phyloP scores from a whole-genome alignment of 2,113 vertebrate genomes.

The Catharus fuscescens region DNA sequence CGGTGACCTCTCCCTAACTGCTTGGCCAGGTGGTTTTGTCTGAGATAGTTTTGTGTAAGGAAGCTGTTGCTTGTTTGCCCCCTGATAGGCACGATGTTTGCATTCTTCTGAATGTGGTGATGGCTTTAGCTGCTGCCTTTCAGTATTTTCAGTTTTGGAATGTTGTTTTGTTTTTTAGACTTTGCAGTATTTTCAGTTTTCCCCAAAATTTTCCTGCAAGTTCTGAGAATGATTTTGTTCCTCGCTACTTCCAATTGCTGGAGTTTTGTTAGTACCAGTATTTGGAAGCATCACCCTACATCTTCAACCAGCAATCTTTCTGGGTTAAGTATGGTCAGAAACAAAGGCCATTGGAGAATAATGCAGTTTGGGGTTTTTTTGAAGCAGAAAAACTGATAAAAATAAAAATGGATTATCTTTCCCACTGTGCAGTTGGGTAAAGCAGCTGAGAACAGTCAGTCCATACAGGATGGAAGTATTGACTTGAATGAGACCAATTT shows the following conservation, averaged over 20 bases:
- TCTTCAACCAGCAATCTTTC: background rate
- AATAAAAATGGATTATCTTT: background rate
- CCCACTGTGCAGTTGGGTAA: background rate
- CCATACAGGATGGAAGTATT: background rate
- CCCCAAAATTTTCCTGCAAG: background rate
- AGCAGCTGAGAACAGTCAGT: background rate
- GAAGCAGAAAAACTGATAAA: background rate
- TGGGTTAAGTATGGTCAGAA: background rate
- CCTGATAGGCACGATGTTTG: background rate
- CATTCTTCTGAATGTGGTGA: background rate
- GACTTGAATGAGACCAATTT: background rate
- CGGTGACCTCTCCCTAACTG: background rate
- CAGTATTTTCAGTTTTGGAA: background rate
- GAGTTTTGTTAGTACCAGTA: background rate
- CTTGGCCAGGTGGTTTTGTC: background rate
- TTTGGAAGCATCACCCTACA: background rate
- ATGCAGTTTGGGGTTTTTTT: background rate
- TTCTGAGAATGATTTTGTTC: background rate
- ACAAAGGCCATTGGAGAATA: background rate
- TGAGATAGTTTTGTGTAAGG: background rate
- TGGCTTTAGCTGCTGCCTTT: background rate
- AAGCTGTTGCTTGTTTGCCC: background rate
- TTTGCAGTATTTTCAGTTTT: background rate
- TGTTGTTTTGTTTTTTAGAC: background rate
- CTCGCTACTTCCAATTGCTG: fast-evolving